Evolutionary conservation across 2,888 invertebrate genomes (phyloP), one percentile per base, ranked within the genome.

Genomic region (Epicampocera succincta): DNA sequence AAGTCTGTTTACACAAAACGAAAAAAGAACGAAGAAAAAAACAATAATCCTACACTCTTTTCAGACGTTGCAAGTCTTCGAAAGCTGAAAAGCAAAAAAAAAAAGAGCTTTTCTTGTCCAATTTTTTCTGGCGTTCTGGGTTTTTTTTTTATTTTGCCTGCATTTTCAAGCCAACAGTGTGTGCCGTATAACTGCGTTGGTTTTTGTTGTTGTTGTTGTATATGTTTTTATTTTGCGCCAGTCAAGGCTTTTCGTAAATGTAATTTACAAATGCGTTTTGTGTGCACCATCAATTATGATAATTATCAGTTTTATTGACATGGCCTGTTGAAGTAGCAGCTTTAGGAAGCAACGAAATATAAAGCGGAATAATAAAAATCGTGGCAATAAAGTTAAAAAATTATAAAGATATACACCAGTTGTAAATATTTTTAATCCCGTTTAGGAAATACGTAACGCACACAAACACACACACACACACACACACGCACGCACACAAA

Each of bases 291-390:
- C 84, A 85, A 85, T 85, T 85, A 85, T 84, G 85, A 84, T 85
- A 85, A 85, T 85, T 85, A 85, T 85, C 83, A 78, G 84, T 84
- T 84, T 85, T 85, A 85, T 85, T 85, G 85, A 85, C 85, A 84
- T 84, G 83, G 85, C 79, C 84, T 82, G 82, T 82, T 82, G 82
- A 82, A 78, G 82, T 82, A 82, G 82, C 82, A 79, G 68, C 46
- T 73, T 61, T 61, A 78, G 75, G 72, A 66, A 78, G 60, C 65
- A 66, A 74, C 46, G 12, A 69, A 58, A 61, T 13, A 40, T 66
- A 61, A 74, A 75, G 38, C 38, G 25, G 58, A 69, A 48, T 54
- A 71, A 58, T 52, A 79, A 79, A 77, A 81, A 77, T 73, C 44
- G 68, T 81, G 52, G 76, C 76, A 76, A 81, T 73, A 81, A 81